phyloP scores from a whole-genome alignment of 1,140 invertebrate species.

The Bombus pyrosoma region DNA sequence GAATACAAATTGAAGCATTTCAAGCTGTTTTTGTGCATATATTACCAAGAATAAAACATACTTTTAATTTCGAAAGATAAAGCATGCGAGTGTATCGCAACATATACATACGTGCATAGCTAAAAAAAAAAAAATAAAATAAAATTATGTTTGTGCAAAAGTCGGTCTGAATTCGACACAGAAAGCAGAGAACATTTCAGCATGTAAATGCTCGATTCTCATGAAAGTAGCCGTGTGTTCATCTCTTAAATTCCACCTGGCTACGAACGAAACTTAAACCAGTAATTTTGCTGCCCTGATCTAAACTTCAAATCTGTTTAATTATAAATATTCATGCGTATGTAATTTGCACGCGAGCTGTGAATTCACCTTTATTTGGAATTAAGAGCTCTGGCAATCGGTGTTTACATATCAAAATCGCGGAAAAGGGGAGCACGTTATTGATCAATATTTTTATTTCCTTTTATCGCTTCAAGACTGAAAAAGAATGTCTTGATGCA shows the following conservation, averaged over 20 bases:
- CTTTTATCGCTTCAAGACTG: no score
- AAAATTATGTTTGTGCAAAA: neutral
- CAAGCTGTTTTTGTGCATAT: no score
- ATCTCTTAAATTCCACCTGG: neutral
- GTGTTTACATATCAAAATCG: neutral
- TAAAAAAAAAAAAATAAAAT: neutral
- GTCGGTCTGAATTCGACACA: no score
- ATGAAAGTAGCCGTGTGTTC: neutral
- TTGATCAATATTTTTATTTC: no score
- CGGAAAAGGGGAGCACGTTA: neutral
- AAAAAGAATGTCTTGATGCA: no score
- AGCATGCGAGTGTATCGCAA: no score
- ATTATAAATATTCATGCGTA: slow-evolving; percentile 16
- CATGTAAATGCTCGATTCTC: neutral
- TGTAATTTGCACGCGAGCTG: neutral
- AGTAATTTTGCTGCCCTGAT: neutral
- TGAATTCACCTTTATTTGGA: neutral
- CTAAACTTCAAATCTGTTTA: no score
- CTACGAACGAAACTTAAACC: neutral
- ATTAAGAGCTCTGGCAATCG: neutral
- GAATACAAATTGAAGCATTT: no score
- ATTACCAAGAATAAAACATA: no score
- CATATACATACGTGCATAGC: neutral
- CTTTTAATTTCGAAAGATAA: no score
- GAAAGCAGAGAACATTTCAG: no score